Conservation (phyloP, 2,888 invertebrate species). For the Agriopis marginaria region DNA sequence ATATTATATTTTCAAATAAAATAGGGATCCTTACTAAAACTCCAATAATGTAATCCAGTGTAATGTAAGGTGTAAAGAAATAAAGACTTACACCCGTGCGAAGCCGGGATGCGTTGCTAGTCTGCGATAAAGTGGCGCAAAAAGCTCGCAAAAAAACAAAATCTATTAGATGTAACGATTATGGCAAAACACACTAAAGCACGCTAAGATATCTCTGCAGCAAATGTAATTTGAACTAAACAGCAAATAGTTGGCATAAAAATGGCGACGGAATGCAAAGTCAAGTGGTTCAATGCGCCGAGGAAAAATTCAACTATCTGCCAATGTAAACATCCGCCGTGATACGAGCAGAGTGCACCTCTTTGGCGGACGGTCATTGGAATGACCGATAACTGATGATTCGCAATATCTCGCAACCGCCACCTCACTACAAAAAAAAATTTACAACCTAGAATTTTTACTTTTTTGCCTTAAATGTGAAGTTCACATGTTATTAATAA, state of each 20-base stretch:
- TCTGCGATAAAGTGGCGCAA: not conserved
- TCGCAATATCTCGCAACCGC: constrained; percentile 2
- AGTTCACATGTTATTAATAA: too few relatives aligned
- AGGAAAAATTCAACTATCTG: constrained; percentile 61
- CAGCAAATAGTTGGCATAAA: not conserved
- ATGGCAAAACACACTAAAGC: too few relatives aligned
- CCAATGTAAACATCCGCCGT: constrained; percentile 69
- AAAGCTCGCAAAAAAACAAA: not conserved
- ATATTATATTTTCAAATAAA: too few relatives aligned
- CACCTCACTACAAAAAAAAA: not conserved
- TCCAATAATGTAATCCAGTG: too few relatives aligned
- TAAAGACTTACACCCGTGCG: too few relatives aligned
- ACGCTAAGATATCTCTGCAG: too few relatives aligned
- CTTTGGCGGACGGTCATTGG: constrained; percentile 57
- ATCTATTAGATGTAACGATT: too few relatives aligned
- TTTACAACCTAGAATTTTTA: not conserved
- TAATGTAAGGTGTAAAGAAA: too few relatives aligned
- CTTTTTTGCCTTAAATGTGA: too few relatives aligned
- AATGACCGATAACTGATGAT: constrained; percentile 55
- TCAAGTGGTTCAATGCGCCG: constrained; percentile 55
- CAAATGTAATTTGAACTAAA: not conserved
- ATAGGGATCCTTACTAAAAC: too few relatives aligned
- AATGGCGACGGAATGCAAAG: constrained; percentile 37
- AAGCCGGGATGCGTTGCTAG: too few relatives aligned
- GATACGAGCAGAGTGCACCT: constrained; percentile 63